Conservation (phyloP, 2,113 vertebrate genomes). For the human region GRCh38 chr1:158902001-158902500, state of each 20-base stretch:
- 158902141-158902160: too few species aligned
- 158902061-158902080: too few species aligned
- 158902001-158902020: neutral
- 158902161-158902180: neutral
- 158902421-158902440: neutral
- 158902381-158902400: rapidly evolving
- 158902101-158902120: neutral
- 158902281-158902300: neutral
- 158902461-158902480: neutral
- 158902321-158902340: neutral
- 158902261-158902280: neutral
- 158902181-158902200: neutral
- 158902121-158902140: neutral
- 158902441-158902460: neutral
- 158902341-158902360: neutral
- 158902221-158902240: neutral
- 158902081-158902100: neutral
- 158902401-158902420: neutral
- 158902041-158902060: too few species aligned
- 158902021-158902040: neutral
- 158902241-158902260: neutral
- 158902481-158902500: too few species aligned
- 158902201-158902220: neutral
- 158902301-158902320: neutral
- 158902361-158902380: too few species aligned